These are phyloP conservation scores for Aplysina aerophoba DNA, from an alignment of 37 sponge, comb jelly and placozoan genomes.

Conservation along the genomic window DNA sequence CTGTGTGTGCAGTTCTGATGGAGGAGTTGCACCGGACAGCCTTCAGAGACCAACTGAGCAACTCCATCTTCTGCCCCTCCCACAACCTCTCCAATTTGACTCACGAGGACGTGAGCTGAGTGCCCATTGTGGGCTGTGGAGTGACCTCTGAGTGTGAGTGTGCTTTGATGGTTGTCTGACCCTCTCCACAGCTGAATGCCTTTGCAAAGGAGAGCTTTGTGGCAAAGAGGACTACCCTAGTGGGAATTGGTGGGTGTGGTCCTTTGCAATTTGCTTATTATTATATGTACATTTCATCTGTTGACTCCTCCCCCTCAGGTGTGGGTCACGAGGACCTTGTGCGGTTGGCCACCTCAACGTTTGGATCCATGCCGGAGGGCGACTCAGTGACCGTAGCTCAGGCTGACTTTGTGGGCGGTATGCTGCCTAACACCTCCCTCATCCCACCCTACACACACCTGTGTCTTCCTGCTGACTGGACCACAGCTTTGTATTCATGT, in stretches of 20 bases:
- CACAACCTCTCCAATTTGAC: conserved; percentile 50
- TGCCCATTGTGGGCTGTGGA: background rate
- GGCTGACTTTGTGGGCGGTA: conserved; percentile 76
- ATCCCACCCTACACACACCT: no score
- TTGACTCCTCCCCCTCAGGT: conserved; percentile 27
- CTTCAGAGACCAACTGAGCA: conserved; percentile 66
- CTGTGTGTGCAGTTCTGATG: conserved; percentile 49
- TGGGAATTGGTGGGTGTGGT: conserved; percentile 70
- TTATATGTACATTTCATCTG: no score
- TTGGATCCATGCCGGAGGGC: conserved; percentile 42
- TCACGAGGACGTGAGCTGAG: conserved; percentile 49
- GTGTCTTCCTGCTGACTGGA: no score
- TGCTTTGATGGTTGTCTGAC: background rate
- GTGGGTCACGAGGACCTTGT: conserved; percentile 68
- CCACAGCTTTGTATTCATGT: no score
- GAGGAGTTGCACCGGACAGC: conserved; percentile 56
- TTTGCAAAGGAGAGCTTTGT: conserved; percentile 56
- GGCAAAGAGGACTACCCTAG: conserved; percentile 50
- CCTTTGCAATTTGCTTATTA: background rate
- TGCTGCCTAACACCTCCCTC: no score
- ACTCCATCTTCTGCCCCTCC: conserved; percentile 62
- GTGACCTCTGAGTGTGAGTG: background rate
- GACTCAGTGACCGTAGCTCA: background rate
- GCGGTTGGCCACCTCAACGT: background rate
- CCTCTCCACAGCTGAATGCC: conserved; percentile 42